Conservation (phyloP, 2,797 vertebrate species). For the Hemibagrus guttatus region DNA sequence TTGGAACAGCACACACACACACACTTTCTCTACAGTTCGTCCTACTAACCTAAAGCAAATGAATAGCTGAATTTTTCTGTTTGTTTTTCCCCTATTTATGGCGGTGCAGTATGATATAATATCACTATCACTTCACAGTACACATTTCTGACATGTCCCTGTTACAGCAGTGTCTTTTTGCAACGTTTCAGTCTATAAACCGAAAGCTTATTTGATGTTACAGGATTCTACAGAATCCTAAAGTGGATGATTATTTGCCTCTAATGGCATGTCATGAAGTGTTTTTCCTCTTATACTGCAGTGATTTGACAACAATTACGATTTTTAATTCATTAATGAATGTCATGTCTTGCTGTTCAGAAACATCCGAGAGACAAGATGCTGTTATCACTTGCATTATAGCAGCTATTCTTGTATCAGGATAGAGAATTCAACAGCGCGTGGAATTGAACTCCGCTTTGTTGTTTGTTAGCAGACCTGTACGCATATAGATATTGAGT, state of each 20-base stretch:
- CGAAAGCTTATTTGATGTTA: background rate
- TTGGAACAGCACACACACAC: background rate
- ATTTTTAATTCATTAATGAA: background rate
- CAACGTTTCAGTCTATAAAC: background rate
- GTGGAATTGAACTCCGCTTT: background rate
- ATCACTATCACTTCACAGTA: background rate
- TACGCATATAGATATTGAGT: background rate
- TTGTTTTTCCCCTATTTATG: background rate
- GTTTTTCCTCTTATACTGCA: background rate
- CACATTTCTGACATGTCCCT: background rate
- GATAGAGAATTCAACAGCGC: background rate
- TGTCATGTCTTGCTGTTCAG: background rate
- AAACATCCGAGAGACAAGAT: background rate
- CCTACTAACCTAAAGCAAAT: background rate
- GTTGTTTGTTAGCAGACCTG: background rate
- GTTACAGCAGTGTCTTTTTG: background rate
- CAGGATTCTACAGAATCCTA: background rate
- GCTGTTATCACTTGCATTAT: background rate
- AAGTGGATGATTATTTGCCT: background rate
- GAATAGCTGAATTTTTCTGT: background rate
- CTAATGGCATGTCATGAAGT: background rate
- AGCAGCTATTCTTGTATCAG: background rate
- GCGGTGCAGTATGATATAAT: background rate
- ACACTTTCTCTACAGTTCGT: background rate
- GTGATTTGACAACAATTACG: background rate